Conservation (phyloP, 2,888 invertebrate genomes). For the Ptychoptera albimana region DNA sequence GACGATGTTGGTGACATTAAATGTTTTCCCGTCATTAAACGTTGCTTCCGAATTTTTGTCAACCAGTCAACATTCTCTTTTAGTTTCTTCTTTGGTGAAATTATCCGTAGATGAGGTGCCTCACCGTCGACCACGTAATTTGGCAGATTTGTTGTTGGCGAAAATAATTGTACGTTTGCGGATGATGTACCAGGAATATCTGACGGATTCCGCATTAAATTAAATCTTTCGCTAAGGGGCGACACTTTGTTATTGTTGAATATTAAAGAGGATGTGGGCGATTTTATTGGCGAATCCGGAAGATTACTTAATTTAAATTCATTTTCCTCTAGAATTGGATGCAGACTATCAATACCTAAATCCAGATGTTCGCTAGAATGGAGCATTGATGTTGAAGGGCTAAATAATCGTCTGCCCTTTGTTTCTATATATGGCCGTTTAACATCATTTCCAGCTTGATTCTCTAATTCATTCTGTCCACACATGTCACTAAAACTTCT, state of each 20-base stretch:
- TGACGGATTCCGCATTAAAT: conserved; percentile 10
- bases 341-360: background rate
- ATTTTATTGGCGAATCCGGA: background rate
- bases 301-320: background rate
- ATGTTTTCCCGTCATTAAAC: conserved; percentile 21
- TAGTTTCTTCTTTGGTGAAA: conserved; percentile 49
- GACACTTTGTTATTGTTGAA: conserved; percentile 1
- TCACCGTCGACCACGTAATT: conserved; percentile 61
- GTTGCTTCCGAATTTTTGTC: conserved; percentile 44
- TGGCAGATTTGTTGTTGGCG: conserved; percentile 56
- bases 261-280: conserved; percentile 8
- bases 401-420: conserved; percentile 33
- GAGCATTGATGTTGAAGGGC: conserved; percentile 19
- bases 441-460: conserved; percentile 15
- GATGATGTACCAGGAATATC: conserved; percentile 15
- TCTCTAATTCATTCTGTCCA: conserved; percentile 15
- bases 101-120: conserved; percentile 52
- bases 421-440: conserved; percentile 31
- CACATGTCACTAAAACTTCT: conserved; percentile 25
- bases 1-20: background rate
- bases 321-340: conserved; percentile 7
- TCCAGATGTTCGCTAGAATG: background rate
- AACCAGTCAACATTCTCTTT: conserved; percentile 57
- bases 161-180: conserved; percentile 24
- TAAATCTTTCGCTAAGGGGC: conserved; percentile 1